A percentile compares a stretch with the other conserved stretches of the same genome.
These are phyloP conservation scores for Neodon shergylaensis DNA, from an alignment of 2,113 vertebrate genomes.

Conservation along the genomic window DNA sequence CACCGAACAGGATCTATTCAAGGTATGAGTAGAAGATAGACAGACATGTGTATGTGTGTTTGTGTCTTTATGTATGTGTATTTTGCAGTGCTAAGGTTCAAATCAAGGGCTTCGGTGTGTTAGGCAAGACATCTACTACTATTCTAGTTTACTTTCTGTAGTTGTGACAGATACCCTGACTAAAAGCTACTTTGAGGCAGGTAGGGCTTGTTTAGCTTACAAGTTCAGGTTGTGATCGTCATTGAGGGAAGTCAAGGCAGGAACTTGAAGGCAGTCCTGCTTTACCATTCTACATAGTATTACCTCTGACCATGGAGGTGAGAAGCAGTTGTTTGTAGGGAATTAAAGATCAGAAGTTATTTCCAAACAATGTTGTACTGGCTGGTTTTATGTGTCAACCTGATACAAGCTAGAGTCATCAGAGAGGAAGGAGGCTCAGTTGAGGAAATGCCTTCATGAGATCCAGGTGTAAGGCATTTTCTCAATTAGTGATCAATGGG, in stretches of 20 bases:
- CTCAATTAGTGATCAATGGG: no score
- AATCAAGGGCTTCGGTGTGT: neutral
- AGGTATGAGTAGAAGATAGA: constrained; percentile 2
- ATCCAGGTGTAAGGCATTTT: no score
- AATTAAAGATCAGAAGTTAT: neutral
- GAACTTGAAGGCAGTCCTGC: neutral
- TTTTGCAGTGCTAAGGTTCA: neutral
- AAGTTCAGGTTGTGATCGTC: neutral
- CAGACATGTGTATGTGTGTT: neutral
- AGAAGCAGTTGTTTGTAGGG: neutral
- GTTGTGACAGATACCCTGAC: neutral
- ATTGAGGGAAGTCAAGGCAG: neutral
- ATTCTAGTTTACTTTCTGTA: neutral
- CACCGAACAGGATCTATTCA: constrained; percentile 30
- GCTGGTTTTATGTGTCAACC: no score
- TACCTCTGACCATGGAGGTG: neutral
- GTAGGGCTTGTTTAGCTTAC: neutral
- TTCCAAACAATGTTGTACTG: neutral
- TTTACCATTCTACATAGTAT: neutral
- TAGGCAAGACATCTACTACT: neutral
- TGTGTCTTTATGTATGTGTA: neutral
- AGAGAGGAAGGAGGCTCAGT: no score
- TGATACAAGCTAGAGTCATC: no score
- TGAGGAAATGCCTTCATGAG: no score
- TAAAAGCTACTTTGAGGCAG: neutral